Conservation (phyloP, 2,888 invertebrate species). For the Unio delphinus region DNA sequence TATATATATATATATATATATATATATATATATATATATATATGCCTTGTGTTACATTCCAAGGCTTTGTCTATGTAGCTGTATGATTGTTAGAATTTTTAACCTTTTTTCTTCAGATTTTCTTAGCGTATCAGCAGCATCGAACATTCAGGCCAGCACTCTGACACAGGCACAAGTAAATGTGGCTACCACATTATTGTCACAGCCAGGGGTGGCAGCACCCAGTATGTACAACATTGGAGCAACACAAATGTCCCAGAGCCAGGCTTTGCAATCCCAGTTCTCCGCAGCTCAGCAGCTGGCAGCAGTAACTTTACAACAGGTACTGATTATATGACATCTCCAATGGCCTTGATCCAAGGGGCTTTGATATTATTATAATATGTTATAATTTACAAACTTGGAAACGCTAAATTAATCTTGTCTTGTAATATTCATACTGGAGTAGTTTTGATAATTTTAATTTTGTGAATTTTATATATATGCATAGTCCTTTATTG, state of each 20-base stretch:
- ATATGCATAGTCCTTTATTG: too few relatives aligned
- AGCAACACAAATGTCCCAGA: conserved; percentile 35
- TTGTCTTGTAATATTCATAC: background rate
- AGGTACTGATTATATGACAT: conserved; percentile 25
- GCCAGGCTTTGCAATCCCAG: conserved; percentile 48
- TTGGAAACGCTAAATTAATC: background rate
- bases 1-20: too few relatives aligned
- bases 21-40: too few relatives aligned
- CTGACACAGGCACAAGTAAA: conserved; percentile 15
- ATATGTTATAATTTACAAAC: conserved; percentile 9
- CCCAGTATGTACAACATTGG: conserved; percentile 55
- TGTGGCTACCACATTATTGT: conserved; percentile 28
- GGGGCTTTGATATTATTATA: conserved; percentile 3
- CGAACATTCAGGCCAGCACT: conserved; percentile 5
- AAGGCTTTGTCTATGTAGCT: too few relatives aligned
- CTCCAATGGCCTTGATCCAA: background rate
- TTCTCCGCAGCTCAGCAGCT: conserved; percentile 49
- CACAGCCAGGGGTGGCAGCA: conserved; percentile 25
- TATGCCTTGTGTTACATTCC: too few relatives aligned
- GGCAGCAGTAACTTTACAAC: conserved; percentile 41
- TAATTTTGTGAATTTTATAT: too few relatives aligned
- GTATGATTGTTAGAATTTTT: too few relatives aligned
- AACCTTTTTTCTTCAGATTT: conserved; percentile 4
- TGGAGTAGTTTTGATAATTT: background rate
- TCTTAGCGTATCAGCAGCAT: conserved; percentile 6